Percentiles rank a stretch among this genome's conserved stretches.
Evolutionary conservation across 2,888 invertebrate species (phyloP).

Genomic region (Muscina levida): DNA sequence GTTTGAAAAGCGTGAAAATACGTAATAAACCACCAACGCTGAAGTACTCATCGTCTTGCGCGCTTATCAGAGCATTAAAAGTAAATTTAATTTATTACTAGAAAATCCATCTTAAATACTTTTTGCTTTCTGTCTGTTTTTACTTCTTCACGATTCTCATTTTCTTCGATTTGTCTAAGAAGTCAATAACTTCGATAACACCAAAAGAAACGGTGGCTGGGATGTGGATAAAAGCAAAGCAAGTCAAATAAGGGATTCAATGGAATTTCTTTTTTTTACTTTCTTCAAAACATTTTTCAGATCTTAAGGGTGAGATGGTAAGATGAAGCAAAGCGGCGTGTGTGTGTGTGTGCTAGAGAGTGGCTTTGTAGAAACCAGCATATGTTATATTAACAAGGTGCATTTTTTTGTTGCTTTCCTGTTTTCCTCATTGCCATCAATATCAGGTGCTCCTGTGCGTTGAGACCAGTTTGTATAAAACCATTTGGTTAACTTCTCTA

Average conservation of each 20-base stretch:
- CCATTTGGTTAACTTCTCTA: no score
- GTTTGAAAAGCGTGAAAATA: constrained; percentile 29
- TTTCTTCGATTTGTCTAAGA: constrained; percentile 5
- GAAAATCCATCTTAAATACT: constrained; percentile 26
- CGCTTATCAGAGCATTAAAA: constrained; percentile 15
- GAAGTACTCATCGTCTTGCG: background rate
- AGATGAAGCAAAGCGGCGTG: background rate
- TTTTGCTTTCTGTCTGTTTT: no score
- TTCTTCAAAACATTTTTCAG: constrained; percentile 12
- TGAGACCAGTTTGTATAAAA: constrained; percentile 34
- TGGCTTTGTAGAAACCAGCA: constrained; percentile 30
- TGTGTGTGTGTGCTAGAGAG: background rate
- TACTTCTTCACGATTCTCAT: background rate
- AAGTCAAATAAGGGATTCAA: background rate
- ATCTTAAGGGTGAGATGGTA: constrained; percentile 20
- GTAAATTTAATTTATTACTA: constrained; percentile 26
- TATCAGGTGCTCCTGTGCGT: constrained; percentile 28
- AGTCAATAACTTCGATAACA: constrained; percentile 18
- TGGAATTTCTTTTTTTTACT: constrained; percentile 2
- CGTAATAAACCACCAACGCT: background rate
- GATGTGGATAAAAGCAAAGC: background rate
- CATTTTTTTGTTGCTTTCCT: background rate
- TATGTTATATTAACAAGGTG: constrained; percentile 28
- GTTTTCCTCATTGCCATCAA: background rate
- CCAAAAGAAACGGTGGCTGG: background rate